phyloP scores from a whole-genome alignment of 2,113 vertebrate genomes.

The Anarhynchus alexandrinus region DNA sequence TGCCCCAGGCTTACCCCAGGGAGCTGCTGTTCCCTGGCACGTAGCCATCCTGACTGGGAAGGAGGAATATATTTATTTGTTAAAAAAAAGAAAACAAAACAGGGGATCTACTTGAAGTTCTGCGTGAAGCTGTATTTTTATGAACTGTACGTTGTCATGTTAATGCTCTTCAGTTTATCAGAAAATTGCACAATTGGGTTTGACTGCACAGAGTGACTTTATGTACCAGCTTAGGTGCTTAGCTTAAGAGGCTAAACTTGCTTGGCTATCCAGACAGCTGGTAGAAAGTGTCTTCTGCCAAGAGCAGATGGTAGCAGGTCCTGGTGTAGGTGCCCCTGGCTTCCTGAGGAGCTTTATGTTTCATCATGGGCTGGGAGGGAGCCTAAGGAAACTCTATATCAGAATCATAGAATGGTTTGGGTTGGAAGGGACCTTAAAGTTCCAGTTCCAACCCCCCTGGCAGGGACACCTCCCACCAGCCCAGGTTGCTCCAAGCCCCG shows the following conservation, averaged over 20 bases:
- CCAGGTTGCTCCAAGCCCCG: too few relatives aligned
- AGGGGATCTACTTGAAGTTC: background rate
- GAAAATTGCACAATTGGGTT: background rate
- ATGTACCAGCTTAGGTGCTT: background rate
- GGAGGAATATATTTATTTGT: background rate
- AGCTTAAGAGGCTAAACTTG: background rate
- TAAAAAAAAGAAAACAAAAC: background rate
- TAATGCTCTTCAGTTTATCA: background rate
- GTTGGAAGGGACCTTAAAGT: too few relatives aligned
- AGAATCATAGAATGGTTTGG: too few relatives aligned
- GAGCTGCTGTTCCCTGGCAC: background rate
- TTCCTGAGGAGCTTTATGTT: background rate
- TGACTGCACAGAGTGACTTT: background rate
- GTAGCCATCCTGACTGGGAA: background rate
- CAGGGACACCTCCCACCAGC: too few relatives aligned
- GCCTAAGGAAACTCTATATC: background rate
- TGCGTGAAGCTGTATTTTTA: background rate
- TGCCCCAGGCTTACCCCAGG: background rate
- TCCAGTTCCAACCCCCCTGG: too few relatives aligned
- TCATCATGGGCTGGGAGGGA: background rate
- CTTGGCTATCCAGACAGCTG: background rate
- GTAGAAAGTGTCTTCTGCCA: background rate
- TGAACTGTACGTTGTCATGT: background rate
- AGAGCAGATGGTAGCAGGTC: background rate
- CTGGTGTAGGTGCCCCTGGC: background rate